Base-by-base conservation (phyloP, 2,888 invertebrate genomes). In the Aspidiotus rigidus region DNA sequence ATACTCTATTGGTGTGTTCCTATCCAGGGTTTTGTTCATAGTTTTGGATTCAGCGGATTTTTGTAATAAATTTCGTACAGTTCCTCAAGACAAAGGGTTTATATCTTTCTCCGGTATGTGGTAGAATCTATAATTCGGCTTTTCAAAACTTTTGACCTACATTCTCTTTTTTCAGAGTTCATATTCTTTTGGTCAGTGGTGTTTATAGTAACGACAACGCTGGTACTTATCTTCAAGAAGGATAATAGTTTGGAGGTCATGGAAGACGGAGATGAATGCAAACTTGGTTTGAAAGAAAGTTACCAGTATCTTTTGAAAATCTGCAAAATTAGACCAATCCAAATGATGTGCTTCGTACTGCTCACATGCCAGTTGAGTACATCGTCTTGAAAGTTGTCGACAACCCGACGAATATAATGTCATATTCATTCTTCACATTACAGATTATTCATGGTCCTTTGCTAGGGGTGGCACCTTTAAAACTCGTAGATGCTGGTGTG, bases 21-120 rank as follows among this genome's bases (percentile, higher is more conserved):
- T 99, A 1, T 97, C 98, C 72, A 97, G 96, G 79, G 94, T 97
- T 0, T 82, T 96, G 11, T 99, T 99, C 78, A 85, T 99, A 78
- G 94, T 96, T 0, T 79, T 99, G 69, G 98, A 99, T 79, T 98
- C 97, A 1, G 84, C 90, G 41, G 90, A 91, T 75, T 97, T 99
- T 80, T 97, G 95, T 78, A 98, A 99, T 78, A 87, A 84, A 72
- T 99, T 99, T 49, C 83, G 98, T 69, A 81, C 81, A 2, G 82
- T 78, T 49, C 89, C 93, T 0, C 79, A 84, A 72, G 80, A 85
- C 0, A 82, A 83, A 56, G 97, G 93, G 60, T 78, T 88, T 63
- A 82, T 89, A 0, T 87, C 87, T 2, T 77, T 89, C 57, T 81
- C 85, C 13, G 80, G 82, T 81, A 75, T 70, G 69, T 28, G 1